These are phyloP conservation scores for Drosophila anomelani DNA, from an alignment of 2,888 invertebrate genomes.

Conservation along the genomic window DNA sequence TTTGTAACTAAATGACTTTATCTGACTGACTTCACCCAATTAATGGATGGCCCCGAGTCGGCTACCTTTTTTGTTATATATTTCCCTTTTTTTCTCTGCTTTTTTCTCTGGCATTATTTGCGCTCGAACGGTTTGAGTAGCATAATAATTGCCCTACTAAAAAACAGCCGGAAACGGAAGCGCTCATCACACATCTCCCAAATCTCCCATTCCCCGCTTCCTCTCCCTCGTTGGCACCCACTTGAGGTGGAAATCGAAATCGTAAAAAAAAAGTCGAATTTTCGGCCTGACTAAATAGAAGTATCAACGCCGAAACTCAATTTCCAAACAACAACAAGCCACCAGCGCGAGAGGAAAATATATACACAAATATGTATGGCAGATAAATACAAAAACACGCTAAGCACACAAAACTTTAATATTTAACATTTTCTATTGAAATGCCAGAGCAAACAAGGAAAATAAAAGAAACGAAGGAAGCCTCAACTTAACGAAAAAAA, in stretches of 20 bases:
- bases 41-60: slow-evolving; percentile 23
- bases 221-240: slow-evolving; percentile 23
- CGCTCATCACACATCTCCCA: slow-evolving; percentile 66
- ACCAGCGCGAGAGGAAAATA: slow-evolving; percentile 4
- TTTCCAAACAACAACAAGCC: slow-evolving; percentile 60
- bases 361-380: slow-evolving; percentile 34
- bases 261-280: slow-evolving; percentile 15
- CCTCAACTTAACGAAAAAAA: slow-evolving; percentile 11
- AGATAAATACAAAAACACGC: slow-evolving; percentile 35
- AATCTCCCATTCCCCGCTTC: slow-evolving; percentile 7
- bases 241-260: slow-evolving; percentile 32
- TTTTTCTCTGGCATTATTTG: slow-evolving; percentile 68
- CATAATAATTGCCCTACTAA: slow-evolving; percentile 70
- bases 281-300: slow-evolving; percentile 59
- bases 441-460: slow-evolving; percentile 47
- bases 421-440: slow-evolving; percentile 51
- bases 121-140: slow-evolving; percentile 57
- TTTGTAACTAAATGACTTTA: slow-evolving; percentile 2
- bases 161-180: slow-evolving; percentile 71
- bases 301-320: slow-evolving; percentile 72
- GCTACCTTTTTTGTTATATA: slow-evolving; percentile 1
- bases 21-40: background rate
- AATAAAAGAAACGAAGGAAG: slow-evolving; percentile 9
- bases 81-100: slow-evolving; percentile 4
- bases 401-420: slow-evolving; percentile 50